Evolutionary conservation across 2,797 vertebrate species (phyloP), one percentile per base, ranked within the genome.

Genomic region (Chiroxiphia lanceolata): DNA sequence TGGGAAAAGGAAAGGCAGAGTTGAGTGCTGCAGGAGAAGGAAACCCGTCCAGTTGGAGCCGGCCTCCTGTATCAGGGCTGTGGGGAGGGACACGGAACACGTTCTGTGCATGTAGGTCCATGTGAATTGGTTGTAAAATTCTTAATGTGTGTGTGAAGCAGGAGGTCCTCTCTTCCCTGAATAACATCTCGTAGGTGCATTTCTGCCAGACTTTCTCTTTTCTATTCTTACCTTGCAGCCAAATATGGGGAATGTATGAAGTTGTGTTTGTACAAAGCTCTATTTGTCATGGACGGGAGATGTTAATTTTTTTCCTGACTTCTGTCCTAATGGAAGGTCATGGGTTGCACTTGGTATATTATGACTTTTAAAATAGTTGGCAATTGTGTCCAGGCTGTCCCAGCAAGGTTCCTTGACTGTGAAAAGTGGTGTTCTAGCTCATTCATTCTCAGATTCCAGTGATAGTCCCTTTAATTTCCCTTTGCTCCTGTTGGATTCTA

Each of bases 401-500:
- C 42, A 3, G 36, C 12, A 13, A 36, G 11, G 29, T 19, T 56
- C 59, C 36, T 68, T 36, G 47, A 2, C 54, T 33, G 31, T 25
- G 70, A 27, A 71, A 94, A 95, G 90, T 91, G 83, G n/a, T 61
- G 4, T 61, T 85, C 26, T 68, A 44, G 69, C 69, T 96, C 71
- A 81, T 84, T 50, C 64, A 8, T 91, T 94, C 75, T 93, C 51
- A 95, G 79, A 92, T 68, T 90, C 90, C 82, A 36, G 40, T n/a
- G n/a, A 88, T 70, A 82, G 63, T 44, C 70, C 56, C 71, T 95
- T 95, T 95, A 89, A 97, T 95, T 97, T 97, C 89, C 75, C 88
- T 78, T 91, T 96, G 81, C 90, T 97, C 89, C 72, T 97, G 91
- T 75, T 96, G 86, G 76, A 95, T 91, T 97, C 96, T 96, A 93